A percentile compares a stretch with the other conserved stretches of the same genome.
phyloP scores from a whole-genome alignment of 2,113 vertebrate genomes.

The western clawed frog (Xenopus tropicalis) region UCB_Xtro_10.0 CM004443.2:93142001-93142500 shows the following conservation, averaged over 20 bases:
- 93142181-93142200: neutral
- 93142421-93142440: constrained; percentile 93
- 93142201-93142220: too few relatives aligned
- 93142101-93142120: constrained; percentile 31
- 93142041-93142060: too few relatives aligned
- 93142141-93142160: constrained; percentile 87
- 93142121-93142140: constrained; percentile 98
- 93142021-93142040: too few relatives aligned
- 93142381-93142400: constrained; percentile 97
- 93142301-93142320: constrained; percentile 94
- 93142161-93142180: neutral
- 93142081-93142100: too few relatives aligned
- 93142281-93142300: constrained; percentile 88
- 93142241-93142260: too few relatives aligned
- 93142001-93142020: too few relatives aligned
- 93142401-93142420: constrained; percentile 91
- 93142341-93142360: constrained; percentile 92
- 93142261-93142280: constrained; percentile 53
- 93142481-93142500: too few relatives aligned
- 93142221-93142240: too few relatives aligned
- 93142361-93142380: constrained; percentile 94
- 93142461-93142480: too few relatives aligned
- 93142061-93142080: too few relatives aligned
- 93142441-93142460: neutral
- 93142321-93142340: constrained; percentile 97